A percentile compares a stretch with the other conserved stretches of the same genome.
phyloP scores from a whole-genome alignment of 2,888 invertebrate species.

The Caenorhabditis macrosperma region DNA sequence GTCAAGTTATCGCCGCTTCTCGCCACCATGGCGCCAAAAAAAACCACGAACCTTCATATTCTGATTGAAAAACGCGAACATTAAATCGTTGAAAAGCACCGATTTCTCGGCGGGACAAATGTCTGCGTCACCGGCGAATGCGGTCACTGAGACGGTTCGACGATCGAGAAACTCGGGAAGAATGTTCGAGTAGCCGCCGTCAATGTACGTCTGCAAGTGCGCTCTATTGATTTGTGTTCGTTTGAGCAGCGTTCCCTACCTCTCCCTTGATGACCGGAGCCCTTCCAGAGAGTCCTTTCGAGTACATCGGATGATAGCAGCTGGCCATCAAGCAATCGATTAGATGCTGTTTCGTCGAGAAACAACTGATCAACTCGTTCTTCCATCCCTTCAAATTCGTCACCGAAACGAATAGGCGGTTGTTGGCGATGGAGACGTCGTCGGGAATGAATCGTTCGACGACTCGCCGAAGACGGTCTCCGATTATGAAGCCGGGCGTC shows the following conservation, averaged over 20 bases:
- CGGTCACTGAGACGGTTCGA: constrained; percentile 94
- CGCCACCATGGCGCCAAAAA: too few species aligned
- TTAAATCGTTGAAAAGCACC: constrained; percentile 72
- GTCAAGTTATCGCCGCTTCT: too few species aligned
- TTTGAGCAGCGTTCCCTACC: constrained; percentile 76
- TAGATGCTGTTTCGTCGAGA: constrained; percentile 64
- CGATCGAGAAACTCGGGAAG: constrained; percentile 90
- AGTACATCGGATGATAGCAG: constrained; percentile 94
- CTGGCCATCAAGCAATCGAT: constrained; percentile 83
- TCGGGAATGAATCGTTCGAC: constrained; percentile 72
- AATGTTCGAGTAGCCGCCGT: constrained; percentile 96
- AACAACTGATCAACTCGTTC: constrained; percentile 72
- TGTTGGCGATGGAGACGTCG: constrained; percentile 65
- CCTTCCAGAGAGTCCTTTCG: constrained; percentile 85
- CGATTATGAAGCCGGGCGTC: constrained; percentile 77
- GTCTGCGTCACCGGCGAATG: constrained; percentile 86
- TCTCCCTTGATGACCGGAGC: constrained; percentile 85
- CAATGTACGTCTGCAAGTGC: constrained; percentile 86
- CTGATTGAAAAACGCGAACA: constrained; percentile 76
- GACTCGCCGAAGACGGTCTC: constrained; percentile 66
- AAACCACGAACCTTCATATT: constrained; percentile 71
- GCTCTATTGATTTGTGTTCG: too few species aligned
- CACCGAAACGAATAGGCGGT: constrained; percentile 68
- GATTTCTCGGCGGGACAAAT: constrained; percentile 73
- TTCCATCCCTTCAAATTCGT: constrained; percentile 50